Evolutionary conservation across 2,113 vertebrate genomes (phyloP).

Genomic region (Eublepharis macularius): DNA sequence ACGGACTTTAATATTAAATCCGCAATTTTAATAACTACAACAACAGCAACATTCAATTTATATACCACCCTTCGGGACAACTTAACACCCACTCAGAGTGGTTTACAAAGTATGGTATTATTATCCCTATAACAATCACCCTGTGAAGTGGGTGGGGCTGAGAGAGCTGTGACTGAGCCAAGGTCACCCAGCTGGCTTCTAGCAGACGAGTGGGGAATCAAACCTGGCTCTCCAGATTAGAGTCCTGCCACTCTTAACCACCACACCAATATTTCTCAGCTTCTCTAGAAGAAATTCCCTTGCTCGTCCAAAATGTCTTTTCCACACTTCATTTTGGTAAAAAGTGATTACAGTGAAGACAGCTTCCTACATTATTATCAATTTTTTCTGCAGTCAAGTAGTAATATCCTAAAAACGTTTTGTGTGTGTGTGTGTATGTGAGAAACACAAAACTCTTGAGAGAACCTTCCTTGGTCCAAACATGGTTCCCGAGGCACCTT

Average conservation of each 20-base stretch:
- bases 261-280: background rate
- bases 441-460: background rate
- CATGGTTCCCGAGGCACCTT: background rate
- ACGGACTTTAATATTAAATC: background rate
- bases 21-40: background rate
- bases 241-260: too few relatives aligned
- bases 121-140: too few relatives aligned
- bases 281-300: background rate
- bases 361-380: background rate
- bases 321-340: background rate
- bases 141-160: too few relatives aligned
- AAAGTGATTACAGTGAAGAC: background rate
- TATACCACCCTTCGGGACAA: too few relatives aligned
- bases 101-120: too few relatives aligned
- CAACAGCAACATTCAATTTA: too few relatives aligned
- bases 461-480: background rate
- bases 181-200: too few relatives aligned
- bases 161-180: too few relatives aligned
- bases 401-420: background rate
- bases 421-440: background rate
- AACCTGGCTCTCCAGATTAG: too few relatives aligned
- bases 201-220: too few relatives aligned
- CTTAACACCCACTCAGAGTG: too few relatives aligned
- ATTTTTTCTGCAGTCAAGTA: background rate
- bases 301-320: background rate